Percentiles rank a stretch among this genome's conserved stretches.
Evolutionary conservation across 2,113 vertebrate genomes (phyloP).

Genomic region (Sminthopsis crassicaudata): DNA sequence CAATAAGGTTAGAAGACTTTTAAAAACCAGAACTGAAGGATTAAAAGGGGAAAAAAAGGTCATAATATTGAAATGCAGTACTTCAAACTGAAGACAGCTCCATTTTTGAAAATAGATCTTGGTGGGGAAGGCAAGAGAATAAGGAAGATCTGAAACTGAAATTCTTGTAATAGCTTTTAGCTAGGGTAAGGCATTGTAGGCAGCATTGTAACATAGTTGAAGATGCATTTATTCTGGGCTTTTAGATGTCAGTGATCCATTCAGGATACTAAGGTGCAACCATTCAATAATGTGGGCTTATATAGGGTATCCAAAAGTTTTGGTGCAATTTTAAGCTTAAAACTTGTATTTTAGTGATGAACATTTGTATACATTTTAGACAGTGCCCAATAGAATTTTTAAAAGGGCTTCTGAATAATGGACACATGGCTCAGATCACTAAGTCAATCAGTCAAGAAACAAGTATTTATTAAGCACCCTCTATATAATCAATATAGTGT

Average conservation of each 20-base stretch:
- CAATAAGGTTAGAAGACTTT: conserved; percentile 60
- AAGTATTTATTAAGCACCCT: not conserved
- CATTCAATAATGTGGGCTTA: not conserved
- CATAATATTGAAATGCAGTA: not conserved
- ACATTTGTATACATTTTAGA: not conserved
- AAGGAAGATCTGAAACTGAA: not conserved
- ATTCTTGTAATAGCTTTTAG: not conserved
- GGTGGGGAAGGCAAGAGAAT: not conserved
- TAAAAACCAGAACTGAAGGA: conserved; percentile 42
- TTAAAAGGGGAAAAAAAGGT: not conserved
- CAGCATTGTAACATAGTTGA: not conserved
- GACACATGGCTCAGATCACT: not conserved
- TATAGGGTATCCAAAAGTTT: too few species aligned
- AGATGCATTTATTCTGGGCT: not conserved
- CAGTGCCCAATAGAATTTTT: not conserved
- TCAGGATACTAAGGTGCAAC: not conserved
- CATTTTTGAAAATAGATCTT: not conserved
- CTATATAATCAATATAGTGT: not conserved
- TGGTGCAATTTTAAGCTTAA: too few species aligned
- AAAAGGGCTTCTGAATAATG: not conserved
- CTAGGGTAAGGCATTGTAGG: not conserved
- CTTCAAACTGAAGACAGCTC: not conserved
- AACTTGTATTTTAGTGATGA: not conserved
- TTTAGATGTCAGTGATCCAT: not conserved
- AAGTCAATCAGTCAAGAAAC: not conserved